These are phyloP conservation scores for Thunnus albacares DNA, from an alignment of 2,797 vertebrate genomes.

Conservation along the genomic window DNA sequence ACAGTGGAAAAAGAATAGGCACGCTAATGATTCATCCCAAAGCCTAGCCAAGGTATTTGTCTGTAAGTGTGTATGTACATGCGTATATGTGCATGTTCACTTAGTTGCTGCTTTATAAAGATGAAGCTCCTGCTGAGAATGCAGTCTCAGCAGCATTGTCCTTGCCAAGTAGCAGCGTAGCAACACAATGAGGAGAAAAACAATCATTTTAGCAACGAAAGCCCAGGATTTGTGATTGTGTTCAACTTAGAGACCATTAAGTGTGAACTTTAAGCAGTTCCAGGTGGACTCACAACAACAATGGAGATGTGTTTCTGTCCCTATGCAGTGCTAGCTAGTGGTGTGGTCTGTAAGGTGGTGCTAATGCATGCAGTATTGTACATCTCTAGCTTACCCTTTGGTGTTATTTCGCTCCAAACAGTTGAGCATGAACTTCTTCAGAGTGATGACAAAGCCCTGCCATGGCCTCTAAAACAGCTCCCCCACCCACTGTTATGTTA, in stretches of 20 bases:
- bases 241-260: constrained; percentile 42
- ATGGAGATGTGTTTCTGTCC: constrained; percentile 29
- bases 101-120: constrained; percentile 67
- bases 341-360: constrained; percentile 2
- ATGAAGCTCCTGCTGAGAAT: constrained; percentile 55
- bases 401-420: constrained; percentile 31
- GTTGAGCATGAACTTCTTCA: constrained; percentile 42
- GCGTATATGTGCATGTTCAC: constrained; percentile 16
- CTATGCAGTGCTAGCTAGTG: constrained; percentile 7
- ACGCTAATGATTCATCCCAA: constrained; percentile 66
- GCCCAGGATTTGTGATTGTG: constrained; percentile 42
- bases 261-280: constrained; percentile 26
- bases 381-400: constrained; percentile 28
- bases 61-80: constrained; percentile 27
- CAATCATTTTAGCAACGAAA: constrained; percentile 49
- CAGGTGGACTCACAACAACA: constrained; percentile 19
- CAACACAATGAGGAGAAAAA: constrained; percentile 56
- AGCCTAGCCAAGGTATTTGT: constrained; percentile 37
- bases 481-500: constrained; percentile 72
- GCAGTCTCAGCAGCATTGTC: constrained; percentile 63
- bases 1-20: constrained; percentile 46
- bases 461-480: constrained; percentile 60
- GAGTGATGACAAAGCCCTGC: constrained; percentile 61
- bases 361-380: constrained; percentile 26
- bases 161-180: constrained; percentile 43